Percentiles rank a stretch among this genome's conserved stretches.
Conservation (phyloP, 2,888 invertebrate genomes). For the Rhabditoides inermis region DNA sequence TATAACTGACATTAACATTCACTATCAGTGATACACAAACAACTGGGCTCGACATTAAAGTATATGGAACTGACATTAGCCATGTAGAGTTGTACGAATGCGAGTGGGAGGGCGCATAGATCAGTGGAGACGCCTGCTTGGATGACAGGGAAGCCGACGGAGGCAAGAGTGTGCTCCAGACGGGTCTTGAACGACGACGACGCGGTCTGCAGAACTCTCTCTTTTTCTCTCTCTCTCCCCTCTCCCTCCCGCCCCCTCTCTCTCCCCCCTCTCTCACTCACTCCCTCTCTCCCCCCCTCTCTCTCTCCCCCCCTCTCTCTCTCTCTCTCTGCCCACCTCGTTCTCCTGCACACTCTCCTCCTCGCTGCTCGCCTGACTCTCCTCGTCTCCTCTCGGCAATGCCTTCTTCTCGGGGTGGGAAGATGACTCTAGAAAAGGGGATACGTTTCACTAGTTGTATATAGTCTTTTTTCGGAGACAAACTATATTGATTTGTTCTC, state of each 20-base stretch:
- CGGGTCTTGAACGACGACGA: neutral
- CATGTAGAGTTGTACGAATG: conserved; percentile 33
- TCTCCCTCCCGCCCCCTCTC: neutral
- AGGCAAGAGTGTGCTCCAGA: conserved; percentile 11
- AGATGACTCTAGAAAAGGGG: too few species aligned
- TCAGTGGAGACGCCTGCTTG: conserved; percentile 35
- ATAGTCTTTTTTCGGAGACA: too few species aligned
- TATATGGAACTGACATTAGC: conserved; percentile 6
- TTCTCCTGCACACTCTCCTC: neutral
- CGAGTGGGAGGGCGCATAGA: conserved; percentile 29
- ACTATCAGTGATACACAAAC: too few species aligned
- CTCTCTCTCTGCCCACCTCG: neutral
- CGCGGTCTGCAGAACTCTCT: neutral
- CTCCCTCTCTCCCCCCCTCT: neutral
- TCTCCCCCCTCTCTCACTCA: neutral
- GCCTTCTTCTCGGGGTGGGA: neutral
- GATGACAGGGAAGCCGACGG: conserved; percentile 37
- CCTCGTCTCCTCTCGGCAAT: neutral
- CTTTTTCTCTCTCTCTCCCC: conserved; percentile 10
- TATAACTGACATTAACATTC: too few species aligned
- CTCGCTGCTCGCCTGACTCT: neutral
- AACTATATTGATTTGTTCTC: too few species aligned
- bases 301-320: neutral
- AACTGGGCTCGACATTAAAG: too few species aligned
- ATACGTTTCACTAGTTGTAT: too few species aligned